A percentile compares a stretch with the other conserved stretches of the same genome.
phyloP scores from a whole-genome alignment of 2,113 vertebrate genomes.

The Sterrhoptilus dennistouni region DNA sequence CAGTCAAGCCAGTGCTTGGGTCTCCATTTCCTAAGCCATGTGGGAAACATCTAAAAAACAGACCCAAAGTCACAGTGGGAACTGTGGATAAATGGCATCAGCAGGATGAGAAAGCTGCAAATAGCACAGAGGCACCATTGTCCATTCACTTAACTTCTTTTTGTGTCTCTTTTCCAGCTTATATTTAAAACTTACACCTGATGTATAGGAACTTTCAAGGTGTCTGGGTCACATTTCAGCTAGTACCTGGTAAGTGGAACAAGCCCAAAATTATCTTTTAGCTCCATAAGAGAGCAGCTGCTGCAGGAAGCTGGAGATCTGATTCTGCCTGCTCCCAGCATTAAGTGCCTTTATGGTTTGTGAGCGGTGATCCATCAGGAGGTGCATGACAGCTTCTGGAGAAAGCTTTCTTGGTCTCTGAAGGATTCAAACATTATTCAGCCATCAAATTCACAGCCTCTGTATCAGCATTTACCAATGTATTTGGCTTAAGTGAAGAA shows the following conservation, averaged over 20 bases:
- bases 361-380: constrained; percentile 49
- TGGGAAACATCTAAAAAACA: neutral
- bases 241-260: neutral
- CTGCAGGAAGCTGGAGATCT: neutral
- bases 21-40: neutral
- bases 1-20: neutral
- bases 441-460: constrained; percentile 43
- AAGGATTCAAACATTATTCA: constrained; percentile 53
- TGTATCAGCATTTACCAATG: constrained; percentile 36
- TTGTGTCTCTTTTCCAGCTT: neutral
- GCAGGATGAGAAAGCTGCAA: neutral
- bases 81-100: neutral
- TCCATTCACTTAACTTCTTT: neutral
- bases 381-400: constrained; percentile 23
- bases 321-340: neutral
- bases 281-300: neutral
- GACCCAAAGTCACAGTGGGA: neutral
- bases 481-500: constrained; percentile 26
- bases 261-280: neutral
- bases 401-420: constrained; percentile 38
- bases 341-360: constrained; percentile 41
- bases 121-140: neutral
- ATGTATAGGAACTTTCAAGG: neutral
- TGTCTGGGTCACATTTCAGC: neutral
- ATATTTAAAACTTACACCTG: neutral